These are phyloP conservation scores for Stenurella melanura DNA, from an alignment of 2,888 invertebrate genomes.

Conservation along the genomic window DNA sequence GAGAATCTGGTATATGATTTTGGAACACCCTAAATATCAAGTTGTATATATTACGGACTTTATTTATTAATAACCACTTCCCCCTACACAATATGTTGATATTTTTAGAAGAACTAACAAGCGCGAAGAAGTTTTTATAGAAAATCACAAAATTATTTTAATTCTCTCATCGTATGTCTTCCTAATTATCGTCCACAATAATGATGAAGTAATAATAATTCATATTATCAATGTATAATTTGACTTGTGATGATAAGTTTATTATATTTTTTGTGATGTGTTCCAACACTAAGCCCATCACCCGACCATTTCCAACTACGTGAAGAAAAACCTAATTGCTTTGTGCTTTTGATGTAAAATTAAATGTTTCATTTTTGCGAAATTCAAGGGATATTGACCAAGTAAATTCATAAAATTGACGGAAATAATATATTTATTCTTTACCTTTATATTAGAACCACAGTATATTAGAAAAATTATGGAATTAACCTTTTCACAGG, in stretches of 20 bases:
- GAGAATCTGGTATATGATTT: no score
- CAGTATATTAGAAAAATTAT: no score
- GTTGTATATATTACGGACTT: no score
- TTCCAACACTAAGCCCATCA: not conserved
- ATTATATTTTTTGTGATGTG: not conserved
- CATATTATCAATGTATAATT: not conserved
- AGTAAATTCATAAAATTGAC: not conserved
- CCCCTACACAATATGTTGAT: not conserved
- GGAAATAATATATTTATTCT: not conserved
- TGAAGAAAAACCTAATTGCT: not conserved
- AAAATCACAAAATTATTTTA: not conserved
- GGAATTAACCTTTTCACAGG: no score
- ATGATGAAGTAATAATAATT: not conserved
- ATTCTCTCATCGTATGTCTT: not conserved
- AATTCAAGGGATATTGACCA: not conserved
- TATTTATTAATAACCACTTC: not conserved
- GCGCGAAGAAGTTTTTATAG: not conserved
- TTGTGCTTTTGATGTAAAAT: not conserved
- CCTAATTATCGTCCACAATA: not conserved
- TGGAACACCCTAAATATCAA: no score
- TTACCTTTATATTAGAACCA: no score
- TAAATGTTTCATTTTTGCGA: not conserved
- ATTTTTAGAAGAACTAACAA: not conserved
- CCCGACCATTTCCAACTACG: not conserved
- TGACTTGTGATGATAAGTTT: not conserved